Base-by-base conservation (phyloP, 2,797 vertebrate genomes). In the Nasua narica region DNA sequence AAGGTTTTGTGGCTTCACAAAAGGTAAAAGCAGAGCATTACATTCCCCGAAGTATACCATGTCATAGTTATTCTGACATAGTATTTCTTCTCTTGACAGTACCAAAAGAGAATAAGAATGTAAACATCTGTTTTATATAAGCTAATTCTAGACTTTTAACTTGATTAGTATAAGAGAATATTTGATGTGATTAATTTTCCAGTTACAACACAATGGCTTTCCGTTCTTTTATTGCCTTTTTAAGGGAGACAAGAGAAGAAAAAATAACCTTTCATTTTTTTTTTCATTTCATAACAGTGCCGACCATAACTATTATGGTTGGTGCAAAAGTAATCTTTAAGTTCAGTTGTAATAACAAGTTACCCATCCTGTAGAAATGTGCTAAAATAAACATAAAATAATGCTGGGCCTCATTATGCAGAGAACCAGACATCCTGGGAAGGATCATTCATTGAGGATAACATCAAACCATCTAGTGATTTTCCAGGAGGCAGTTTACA, bases 71-170 rank as follows among this genome's bases (percentile, higher is more conserved):
- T 96, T 98, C 94, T 98, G 97, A n/a, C n/a, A n/a, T n/a, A n/a
- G n/a, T n/a, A n/a, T 98, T 98, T 97, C 97, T 98, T 98, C 98
- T 98, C 97, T 98, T 98, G 97, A 98, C 98, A 96, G 97, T 97
- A 98, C 97, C 97, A 97, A 98, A 98, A 90, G 98, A 97, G 85
- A 97, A 94, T 96, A 98, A 97, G 97, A 98, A 98, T 98, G 98
- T 98, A 98, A 98, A 98, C 98, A 98, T 99, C 98, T 99, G 98
- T 97, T 99, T 99, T 98, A 98, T 98, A 98, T 99, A 98, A 98
- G 96, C 96, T 95, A 90, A 77, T 98, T 98, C 96, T 94, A 98
- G 97, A 93, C 98, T 98, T 98, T 98, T 97, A 98, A 98, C 98
- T 98, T 98, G 97, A 98, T 98, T 98, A 98, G 98, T 98, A 91